Percentiles rank a stretch among this genome's conserved stretches.
Evolutionary conservation across 2,113 vertebrate genomes (phyloP).

Genomic region (Ceyx margarethae): DNA sequence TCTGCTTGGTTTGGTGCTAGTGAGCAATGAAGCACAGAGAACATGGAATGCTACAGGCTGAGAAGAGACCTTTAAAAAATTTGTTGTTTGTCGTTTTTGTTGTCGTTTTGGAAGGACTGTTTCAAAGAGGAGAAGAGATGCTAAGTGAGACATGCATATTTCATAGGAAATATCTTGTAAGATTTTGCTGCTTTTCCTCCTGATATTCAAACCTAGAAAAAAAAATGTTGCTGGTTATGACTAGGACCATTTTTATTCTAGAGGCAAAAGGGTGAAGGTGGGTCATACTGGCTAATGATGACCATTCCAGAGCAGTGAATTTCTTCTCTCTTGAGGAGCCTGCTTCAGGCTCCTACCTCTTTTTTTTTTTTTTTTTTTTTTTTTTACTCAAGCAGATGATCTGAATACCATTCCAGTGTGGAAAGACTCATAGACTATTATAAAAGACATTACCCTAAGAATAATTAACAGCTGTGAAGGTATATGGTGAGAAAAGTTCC

Average conservation of each 20-base stretch:
- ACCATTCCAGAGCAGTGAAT: neutral
- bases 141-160: neutral
- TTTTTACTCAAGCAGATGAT: neutral
- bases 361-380: neutral
- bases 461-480: neutral
- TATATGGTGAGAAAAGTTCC: neutral
- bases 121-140: neutral
- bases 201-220: neutral
- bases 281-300: neutral
- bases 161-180: neutral
- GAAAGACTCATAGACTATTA: neutral
- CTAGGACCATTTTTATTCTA: neutral
- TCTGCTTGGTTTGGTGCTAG: neutral
- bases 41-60: neutral
- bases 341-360: neutral
- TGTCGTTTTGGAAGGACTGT: neutral
- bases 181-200: neutral
- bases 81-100: no score
- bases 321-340: neutral
- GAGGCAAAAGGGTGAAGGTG: neutral
- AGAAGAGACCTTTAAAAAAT: neutral
- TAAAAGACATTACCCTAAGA: neutral
- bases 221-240: neutral
- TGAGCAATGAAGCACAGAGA: neutral
- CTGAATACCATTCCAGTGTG: neutral